Conservation (phyloP, 2,888 invertebrate species). For the Graphium colonna region DNA sequence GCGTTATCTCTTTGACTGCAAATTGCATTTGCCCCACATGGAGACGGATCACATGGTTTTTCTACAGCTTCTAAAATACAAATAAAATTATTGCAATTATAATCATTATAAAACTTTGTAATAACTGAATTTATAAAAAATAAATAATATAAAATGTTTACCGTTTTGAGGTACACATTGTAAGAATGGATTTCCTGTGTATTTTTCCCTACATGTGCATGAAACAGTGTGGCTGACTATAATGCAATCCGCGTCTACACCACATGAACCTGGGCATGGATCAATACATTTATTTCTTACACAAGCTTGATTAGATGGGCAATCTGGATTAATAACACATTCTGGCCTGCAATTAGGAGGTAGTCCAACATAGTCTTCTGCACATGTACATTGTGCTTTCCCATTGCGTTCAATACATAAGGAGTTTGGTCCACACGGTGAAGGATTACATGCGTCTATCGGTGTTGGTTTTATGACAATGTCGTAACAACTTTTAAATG, state of each 20-base stretch:
- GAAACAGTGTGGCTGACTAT: slow-evolving; percentile 90
- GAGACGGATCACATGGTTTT: slow-evolving; percentile 91
- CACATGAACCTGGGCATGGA: slow-evolving; percentile 91
- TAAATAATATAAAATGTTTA: slow-evolving; percentile 34
- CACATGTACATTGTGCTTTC: slow-evolving; percentile 87
- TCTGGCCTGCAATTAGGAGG: slow-evolving; percentile 92
- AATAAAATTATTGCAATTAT: not conserved
- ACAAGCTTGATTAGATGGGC: slow-evolving; percentile 87
- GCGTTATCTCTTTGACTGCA: slow-evolving; percentile 88
- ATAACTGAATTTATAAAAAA: not conserved
- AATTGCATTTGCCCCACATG: slow-evolving; percentile 92
- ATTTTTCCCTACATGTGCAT: slow-evolving; percentile 88
- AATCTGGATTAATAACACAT: slow-evolving; percentile 90
- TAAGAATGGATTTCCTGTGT: slow-evolving; percentile 90
- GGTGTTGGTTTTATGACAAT: slow-evolving; percentile 55
- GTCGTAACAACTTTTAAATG: slow-evolving; percentile 86
- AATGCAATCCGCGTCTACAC: slow-evolving; percentile 88
- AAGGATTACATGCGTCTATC: slow-evolving; percentile 84
- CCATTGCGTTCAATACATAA: slow-evolving; percentile 84
- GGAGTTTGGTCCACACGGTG: slow-evolving; percentile 91
- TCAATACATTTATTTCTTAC: slow-evolving; percentile 89
- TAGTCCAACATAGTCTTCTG: slow-evolving; percentile 87
- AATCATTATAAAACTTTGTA: not conserved
- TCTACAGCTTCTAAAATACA: slow-evolving; percentile 72
- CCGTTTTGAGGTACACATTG: slow-evolving; percentile 84